phyloP scores from a whole-genome alignment of 1,140 invertebrate species.

The Cydia splendana region DNA sequence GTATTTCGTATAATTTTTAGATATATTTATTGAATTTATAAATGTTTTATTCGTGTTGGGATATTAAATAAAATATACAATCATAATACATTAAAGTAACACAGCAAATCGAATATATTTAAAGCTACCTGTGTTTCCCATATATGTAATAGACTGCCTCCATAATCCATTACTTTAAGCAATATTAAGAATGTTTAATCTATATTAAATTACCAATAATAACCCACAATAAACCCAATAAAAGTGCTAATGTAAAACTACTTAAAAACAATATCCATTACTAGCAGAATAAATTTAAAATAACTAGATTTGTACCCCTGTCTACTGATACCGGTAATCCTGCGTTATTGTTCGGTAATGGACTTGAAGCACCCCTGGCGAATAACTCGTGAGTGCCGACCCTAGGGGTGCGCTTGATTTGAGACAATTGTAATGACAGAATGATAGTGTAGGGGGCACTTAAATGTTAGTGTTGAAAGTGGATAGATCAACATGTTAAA shows the following conservation, averaged over 20 bases:
- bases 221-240: constrained; percentile 9
- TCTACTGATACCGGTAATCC: constrained; percentile 42
- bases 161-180: too few relatives aligned
- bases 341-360: constrained; percentile 47
- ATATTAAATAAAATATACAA: too few relatives aligned
- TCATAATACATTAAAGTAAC: too few relatives aligned
- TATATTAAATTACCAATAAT: constrained; percentile 7
- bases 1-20: too few relatives aligned
- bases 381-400: background rate
- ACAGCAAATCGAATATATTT: too few relatives aligned
- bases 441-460: constrained; percentile 1
- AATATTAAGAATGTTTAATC: background rate
- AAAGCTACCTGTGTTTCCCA: too few relatives aligned
- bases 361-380: constrained; percentile 33
- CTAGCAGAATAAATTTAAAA: constrained; percentile 39
- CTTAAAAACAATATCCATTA: constrained; percentile 30
- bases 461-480: constrained; percentile 21
- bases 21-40: too few relatives aligned
- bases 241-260: constrained; percentile 7
- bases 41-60: too few relatives aligned
- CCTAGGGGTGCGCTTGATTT: constrained; percentile 9
- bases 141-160: too few relatives aligned
- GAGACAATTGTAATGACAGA: constrained; percentile 16
- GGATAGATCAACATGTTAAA: background rate
- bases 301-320: constrained; percentile 41